These are phyloP conservation scores for Psephotus haematonotus DNA, from an alignment of 2,113 vertebrate species.

Conservation along the genomic window DNA sequence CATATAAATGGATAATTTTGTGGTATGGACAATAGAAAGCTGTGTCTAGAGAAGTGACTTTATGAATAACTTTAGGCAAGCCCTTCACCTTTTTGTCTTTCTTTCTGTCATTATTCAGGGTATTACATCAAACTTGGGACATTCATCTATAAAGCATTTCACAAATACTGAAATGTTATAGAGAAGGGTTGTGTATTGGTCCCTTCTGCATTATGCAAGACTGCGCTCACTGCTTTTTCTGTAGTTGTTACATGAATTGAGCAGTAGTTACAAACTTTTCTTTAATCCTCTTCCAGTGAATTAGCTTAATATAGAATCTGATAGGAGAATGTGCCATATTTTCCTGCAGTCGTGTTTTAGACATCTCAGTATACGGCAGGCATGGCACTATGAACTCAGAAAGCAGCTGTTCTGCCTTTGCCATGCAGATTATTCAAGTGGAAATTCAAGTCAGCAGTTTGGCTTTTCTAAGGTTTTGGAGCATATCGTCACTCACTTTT, in stretches of 20 bases:
- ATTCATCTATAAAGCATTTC: background rate
- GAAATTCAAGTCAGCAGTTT: background rate
- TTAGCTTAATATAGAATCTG: background rate
- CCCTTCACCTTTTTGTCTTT: background rate
- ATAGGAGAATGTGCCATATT: background rate
- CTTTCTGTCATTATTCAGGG: background rate
- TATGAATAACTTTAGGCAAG: background rate
- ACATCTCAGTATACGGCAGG: background rate
- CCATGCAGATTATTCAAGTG: background rate
- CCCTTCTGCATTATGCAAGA: background rate
- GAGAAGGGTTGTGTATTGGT: background rate
- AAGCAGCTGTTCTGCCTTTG: background rate
- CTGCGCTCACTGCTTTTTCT: background rate
- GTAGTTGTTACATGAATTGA: background rate
- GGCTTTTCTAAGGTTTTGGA: background rate
- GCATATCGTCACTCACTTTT: accelerated
- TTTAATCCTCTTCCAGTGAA: background rate
- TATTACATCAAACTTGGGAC: background rate
- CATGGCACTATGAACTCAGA: background rate
- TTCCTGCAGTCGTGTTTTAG: background rate
- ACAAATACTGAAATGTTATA: background rate
- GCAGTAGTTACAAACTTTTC: background rate
- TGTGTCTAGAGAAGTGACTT: background rate
- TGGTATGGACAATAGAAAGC: background rate
- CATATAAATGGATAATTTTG: background rate